Evolutionary conservation across 2,888 invertebrate genomes (phyloP).

Genomic region (Meliscaeva auricollis): DNA sequence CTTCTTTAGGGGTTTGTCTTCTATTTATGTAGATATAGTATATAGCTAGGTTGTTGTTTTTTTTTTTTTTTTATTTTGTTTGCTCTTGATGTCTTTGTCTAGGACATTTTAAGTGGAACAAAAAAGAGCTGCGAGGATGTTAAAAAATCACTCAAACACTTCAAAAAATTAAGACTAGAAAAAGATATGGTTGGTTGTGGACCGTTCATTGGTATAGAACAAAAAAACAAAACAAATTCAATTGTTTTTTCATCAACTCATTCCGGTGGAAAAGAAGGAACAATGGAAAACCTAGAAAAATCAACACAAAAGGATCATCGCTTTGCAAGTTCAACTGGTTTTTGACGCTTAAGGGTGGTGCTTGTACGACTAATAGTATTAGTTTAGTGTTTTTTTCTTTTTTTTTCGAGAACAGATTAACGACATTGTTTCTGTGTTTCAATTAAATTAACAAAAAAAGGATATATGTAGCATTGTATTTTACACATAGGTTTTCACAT

Average conservation of each 20-base stretch:
- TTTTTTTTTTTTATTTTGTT: constrained; percentile 2
- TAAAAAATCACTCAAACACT: constrained; percentile 64
- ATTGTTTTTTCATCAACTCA: constrained; percentile 28
- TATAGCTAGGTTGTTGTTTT: background rate
- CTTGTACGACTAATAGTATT: background rate
- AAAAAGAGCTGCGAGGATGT: constrained; percentile 37
- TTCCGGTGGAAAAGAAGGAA: background rate
- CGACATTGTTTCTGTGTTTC: too few species aligned
- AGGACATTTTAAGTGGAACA: constrained; percentile 43
- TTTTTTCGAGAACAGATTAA: background rate
- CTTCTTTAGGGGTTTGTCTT: constrained; percentile 24
- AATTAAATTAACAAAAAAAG: too few species aligned
- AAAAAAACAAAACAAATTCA: background rate
- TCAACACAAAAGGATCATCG: background rate
- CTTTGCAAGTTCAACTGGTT: constrained; percentile 14
- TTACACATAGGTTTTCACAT: too few species aligned
- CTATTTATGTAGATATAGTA: constrained; percentile 7
- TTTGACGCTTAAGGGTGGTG: background rate
- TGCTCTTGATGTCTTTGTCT: constrained; percentile 44
- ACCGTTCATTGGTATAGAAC: background rate
- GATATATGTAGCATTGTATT: too few species aligned
- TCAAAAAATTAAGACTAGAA: constrained; percentile 34
- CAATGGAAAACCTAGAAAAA: constrained; percentile 9
- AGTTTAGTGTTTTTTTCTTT: background rate
- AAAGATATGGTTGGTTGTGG: background rate